Evolutionary conservation across 2,113 vertebrate genomes (phyloP), one percentile per base, ranked within the genome.

Genomic region (Callithrix jacchus): DNA sequence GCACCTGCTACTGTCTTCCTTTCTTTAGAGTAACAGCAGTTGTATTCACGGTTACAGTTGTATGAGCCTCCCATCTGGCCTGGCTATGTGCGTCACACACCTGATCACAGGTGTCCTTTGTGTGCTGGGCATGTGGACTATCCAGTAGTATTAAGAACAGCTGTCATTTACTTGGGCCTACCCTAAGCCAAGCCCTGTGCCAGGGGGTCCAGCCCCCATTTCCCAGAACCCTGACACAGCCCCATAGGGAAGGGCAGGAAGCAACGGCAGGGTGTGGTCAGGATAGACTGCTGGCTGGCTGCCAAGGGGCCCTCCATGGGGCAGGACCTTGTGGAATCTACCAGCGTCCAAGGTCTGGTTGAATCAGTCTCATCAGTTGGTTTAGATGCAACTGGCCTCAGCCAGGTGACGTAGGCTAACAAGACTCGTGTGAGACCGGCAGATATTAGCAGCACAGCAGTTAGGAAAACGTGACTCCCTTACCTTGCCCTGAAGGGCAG

Each of bases 361-460:
- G 86, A 86, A 40, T 89, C 49, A 17, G 35, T 23, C 76, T 77
- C 17, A 0, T 49, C 17, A 10, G 20, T 68, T 37, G 2, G 0
- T 6, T 4, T 0, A 12, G 21, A 84, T 42, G 35, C 2, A 1
- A 5, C 0, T 35, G 79, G 49, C 49, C 84, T 73, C 2, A 0
- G 49, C 45, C 9, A 49, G 82, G 66, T 47, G 56, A 56, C 77
- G 42, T n/a, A 5, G 64, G 68, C 35, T 80, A 35, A 25, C 17
- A n/a, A 88, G 93, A 85, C n/a, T 68, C 58, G 25, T 0, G 16
- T 27, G 49, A 23, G 40, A 5, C 37, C 0, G 42, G 17, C 45
- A 49, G 89, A 35, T 2, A 37, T 1, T 8, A 20, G 16, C 10
- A n/a, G 32, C 0, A 0, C 4, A 37, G 73, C 3, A 6, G n/a